Percentiles rank a stretch among this genome's conserved stretches.
Evolutionary conservation across 2,113 vertebrate species (phyloP).

Genomic region (Gymnogyps californianus): DNA sequence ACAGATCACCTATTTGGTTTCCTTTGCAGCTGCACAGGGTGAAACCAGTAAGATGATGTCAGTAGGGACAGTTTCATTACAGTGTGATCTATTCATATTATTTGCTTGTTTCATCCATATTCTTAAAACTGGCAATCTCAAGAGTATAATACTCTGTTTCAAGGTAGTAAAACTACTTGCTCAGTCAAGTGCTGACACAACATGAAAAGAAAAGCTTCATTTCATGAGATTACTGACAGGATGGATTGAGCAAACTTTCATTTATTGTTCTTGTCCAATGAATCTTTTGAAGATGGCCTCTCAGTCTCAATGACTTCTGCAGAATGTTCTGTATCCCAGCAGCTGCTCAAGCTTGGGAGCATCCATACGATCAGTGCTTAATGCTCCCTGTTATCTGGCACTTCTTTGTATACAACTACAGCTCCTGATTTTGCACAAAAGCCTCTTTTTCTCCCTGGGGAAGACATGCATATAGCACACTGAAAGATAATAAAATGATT

Average conservation of each 20-base stretch:
- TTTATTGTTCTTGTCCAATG: not conserved
- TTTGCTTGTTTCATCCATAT: not conserved
- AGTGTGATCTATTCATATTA: not conserved
- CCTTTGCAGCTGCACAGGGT: not conserved
- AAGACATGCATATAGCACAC: not conserved
- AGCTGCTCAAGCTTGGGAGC: not conserved
- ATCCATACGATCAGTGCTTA: not conserved
- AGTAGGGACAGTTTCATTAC: not conserved
- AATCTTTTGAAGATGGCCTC: not conserved
- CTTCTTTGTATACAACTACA: not conserved
- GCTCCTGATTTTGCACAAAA: not conserved
- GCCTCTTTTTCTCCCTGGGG: not conserved
- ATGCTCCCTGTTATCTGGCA: not conserved
- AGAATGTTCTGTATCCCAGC: not conserved
- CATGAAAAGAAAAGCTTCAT: not conserved
- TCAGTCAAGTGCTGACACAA: not conserved
- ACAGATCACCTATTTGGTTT: not conserved
- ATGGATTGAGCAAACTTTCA: not conserved
- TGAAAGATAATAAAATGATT: slow-evolving; percentile 12
- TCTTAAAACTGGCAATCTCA: not conserved
- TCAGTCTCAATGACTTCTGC: not conserved
- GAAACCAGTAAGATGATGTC: not conserved
- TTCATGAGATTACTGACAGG: not conserved
- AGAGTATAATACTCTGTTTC: not conserved
- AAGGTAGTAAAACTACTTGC: not conserved